A percentile compares a stretch with the other conserved stretches of the same genome.
These are phyloP conservation scores for Cosmorhoe ocellata DNA, from an alignment of 2,888 invertebrate genomes.

Conservation along the genomic window DNA sequence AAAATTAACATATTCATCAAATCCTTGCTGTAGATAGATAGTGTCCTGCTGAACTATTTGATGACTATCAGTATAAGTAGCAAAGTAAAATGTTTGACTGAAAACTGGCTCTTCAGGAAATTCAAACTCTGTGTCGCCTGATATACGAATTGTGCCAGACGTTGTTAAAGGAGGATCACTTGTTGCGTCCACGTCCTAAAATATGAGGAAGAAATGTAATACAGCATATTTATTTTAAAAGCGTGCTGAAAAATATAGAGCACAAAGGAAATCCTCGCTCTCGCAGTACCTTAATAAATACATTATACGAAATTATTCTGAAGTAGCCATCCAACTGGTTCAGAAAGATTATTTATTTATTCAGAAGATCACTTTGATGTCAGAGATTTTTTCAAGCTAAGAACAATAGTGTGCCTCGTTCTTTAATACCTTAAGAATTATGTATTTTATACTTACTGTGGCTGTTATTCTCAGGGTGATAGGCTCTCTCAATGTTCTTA, in stretches of 20 bases:
- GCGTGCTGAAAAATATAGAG: too few species aligned
- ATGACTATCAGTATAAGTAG: slow-evolving; percentile 57
- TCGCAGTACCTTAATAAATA: too few species aligned
- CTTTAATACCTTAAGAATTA: background rate
- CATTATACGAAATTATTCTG: too few species aligned
- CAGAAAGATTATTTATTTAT: background rate
- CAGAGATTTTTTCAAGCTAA: background rate
- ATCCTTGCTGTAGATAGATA: slow-evolving; percentile 60
- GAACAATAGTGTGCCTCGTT: background rate
- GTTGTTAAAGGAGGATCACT: slow-evolving; percentile 48
- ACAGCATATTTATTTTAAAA: too few species aligned
- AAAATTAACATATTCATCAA: slow-evolving; percentile 57
- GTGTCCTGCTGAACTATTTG: slow-evolving; percentile 45
- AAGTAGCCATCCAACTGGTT: background rate
- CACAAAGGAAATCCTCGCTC: background rate
- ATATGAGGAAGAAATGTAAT: background rate
- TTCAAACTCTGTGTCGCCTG: slow-evolving; percentile 57
- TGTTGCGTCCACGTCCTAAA: slow-evolving; percentile 67
- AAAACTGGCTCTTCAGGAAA: slow-evolving; percentile 75
- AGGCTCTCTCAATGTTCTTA: slow-evolving; percentile 60
- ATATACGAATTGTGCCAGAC: slow-evolving; percentile 55
- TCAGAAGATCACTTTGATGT: slow-evolving; percentile 6
- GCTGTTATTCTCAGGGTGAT: slow-evolving; percentile 59
- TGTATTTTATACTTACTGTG: slow-evolving; percentile 54
- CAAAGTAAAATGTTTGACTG: slow-evolving; percentile 65